Base-by-base conservation (phyloP, 2,888 invertebrate species). In the Epirrhoe tristata region DNA sequence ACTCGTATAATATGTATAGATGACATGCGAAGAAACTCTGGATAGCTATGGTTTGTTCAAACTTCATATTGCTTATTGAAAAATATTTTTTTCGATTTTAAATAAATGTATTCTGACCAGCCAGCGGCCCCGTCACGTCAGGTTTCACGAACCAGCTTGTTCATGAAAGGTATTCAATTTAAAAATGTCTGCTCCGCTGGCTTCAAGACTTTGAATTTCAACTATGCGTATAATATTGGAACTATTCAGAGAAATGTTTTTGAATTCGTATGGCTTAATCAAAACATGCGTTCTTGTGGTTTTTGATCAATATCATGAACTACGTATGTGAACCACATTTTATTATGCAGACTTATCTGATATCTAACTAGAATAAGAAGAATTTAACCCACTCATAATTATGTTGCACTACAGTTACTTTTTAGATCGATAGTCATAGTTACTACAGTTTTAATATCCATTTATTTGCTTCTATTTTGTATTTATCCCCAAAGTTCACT, bases 81-180 rank as follows among this genome's bases (percentile, higher is more conserved):
- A 58, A 14, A 43, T 52, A 43, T 0, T 16, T 60, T 59, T 24
- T 43, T 46, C 52, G 17, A 57, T 34, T 46, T 53, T 31, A 58
- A 53, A 63, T 64, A 64, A 54, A 64, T 36, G 39, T 55, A 59
- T 51, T 59, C 64, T 55, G 55, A 31, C 64, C 54, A 14, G 7
- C 64, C 54, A 14, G 7, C 32, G 34, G 43, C 17, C 51, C 46
- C 68, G 70, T 66, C 63, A 59, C 56, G 69, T 66, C 71, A 69
- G 56, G 57, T 51, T 66, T 63, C 60, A 63, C 48, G 53, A 31
- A 67, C 16, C 55, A 48, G n/a, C 50, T 10, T 36, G 50, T 53
- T 50, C 54, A 43, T 12, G 66, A 58, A 69, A 70, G 71, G 66
- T 63, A 74, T 74, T 73, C 73, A 70, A 76, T 74, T 76, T 73